These are phyloP conservation scores for Hypsibius dujardini DNA, from an alignment of 1,140 invertebrate genomes.

Conservation along the genomic window DNA sequence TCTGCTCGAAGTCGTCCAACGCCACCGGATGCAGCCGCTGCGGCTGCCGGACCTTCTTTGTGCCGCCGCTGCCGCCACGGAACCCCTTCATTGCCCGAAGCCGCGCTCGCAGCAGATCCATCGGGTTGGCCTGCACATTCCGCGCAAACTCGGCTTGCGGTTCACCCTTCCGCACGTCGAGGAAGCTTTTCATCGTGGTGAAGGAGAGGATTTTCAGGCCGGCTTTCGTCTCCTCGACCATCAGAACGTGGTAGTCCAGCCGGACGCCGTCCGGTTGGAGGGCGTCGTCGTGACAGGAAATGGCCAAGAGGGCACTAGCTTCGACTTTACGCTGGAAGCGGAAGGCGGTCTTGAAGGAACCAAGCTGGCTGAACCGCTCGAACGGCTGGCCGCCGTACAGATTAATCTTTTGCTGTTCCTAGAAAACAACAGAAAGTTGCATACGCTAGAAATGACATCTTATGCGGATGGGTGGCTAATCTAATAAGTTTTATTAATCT, in stretches of 20 bases:
- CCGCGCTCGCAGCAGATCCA: neutral
- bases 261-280: neutral
- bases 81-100: neutral
- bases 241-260: neutral
- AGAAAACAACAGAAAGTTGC: too few relatives aligned
- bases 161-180: too few relatives aligned
- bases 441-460: too few relatives aligned
- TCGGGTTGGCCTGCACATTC: neutral
- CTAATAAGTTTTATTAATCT: too few relatives aligned
- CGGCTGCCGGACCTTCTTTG: neutral
- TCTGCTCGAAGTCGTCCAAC: neutral
- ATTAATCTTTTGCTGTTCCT: too few relatives aligned
- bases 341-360: neutral
- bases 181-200: too few relatives aligned
- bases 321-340: constrained; percentile 12
- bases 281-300: neutral
- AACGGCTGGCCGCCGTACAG: neutral
- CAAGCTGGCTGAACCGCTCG: neutral
- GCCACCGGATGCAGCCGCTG: neutral
- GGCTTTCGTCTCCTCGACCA: neutral
- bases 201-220: too few relatives aligned
- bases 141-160: too few relatives aligned
- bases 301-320: neutral
- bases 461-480: too few relatives aligned
- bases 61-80: neutral